Evolutionary conservation across 2,888 invertebrate genomes (phyloP).

Genomic region (Thecocarcelia acutangulata): DNA sequence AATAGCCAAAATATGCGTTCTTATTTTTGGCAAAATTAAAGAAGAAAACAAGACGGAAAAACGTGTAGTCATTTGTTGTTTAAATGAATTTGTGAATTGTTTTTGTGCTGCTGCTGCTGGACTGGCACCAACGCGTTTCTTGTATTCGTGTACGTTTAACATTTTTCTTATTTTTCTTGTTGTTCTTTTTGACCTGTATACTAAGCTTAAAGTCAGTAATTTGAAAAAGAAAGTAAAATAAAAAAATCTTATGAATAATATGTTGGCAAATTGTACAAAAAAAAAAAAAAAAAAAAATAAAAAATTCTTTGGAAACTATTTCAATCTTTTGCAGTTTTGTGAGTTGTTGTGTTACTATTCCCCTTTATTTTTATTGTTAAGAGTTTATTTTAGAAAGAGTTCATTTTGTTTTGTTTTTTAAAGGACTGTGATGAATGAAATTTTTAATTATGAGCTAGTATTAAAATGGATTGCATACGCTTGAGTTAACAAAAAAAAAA

Average conservation of each 20-base stretch:
- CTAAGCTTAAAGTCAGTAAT: conserved; percentile 41
- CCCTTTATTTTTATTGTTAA: conserved; percentile 13
- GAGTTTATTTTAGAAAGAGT: conserved; percentile 25
- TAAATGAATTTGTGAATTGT: conserved; percentile 1
- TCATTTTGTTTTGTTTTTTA: conserved; percentile 20
- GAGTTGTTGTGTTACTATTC: neutral
- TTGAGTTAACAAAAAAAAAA: conserved; percentile 45
- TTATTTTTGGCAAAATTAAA: conserved; percentile 1
- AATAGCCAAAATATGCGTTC: neutral
- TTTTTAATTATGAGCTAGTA: conserved; percentile 47
- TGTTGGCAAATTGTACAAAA: conserved; percentile 42
- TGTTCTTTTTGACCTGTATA: conserved; percentile 48
- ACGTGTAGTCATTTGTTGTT: neutral
- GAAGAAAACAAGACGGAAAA: neutral
- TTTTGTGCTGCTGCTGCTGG: neutral
- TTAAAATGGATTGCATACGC: conserved; percentile 32
- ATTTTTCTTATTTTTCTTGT: too few species aligned
- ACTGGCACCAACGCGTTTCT: conserved; percentile 1
- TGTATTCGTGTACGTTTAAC: conserved; percentile 7
- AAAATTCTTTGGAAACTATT: conserved; percentile 33
- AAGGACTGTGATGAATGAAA: conserved; percentile 41
- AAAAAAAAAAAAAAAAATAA: too few species aligned
- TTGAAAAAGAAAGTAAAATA: conserved; percentile 8
- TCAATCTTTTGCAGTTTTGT: too few species aligned
- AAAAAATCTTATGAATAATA: conserved; percentile 32